These are phyloP conservation scores for Cephalophus harveyi DNA, from an alignment of 2,113 vertebrate genomes.

Conservation along the genomic window DNA sequence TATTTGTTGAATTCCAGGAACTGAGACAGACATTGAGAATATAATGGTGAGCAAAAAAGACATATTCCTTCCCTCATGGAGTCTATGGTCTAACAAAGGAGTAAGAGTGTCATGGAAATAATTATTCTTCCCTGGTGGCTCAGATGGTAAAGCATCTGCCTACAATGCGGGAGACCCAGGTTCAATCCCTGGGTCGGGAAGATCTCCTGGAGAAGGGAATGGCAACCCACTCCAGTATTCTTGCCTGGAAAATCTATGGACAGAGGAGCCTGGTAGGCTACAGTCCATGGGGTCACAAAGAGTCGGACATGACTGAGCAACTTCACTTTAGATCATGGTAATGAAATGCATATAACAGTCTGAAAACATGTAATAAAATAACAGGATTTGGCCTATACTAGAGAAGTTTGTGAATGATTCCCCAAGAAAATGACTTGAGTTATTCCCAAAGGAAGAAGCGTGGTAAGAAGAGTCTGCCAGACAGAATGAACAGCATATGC, in stretches of 20 bases:
- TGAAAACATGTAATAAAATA: not conserved
- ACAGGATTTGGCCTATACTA: not conserved
- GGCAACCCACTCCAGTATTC: too few species aligned
- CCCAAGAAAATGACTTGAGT: not conserved
- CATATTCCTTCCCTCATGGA: not conserved
- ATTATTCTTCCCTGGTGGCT: not conserved
- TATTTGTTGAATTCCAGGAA: not conserved
- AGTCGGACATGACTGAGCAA: rapidly evolving
- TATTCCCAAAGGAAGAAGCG: not conserved
- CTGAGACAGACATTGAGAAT: not conserved
- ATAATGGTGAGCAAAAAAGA: not conserved
- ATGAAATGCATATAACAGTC: not conserved
- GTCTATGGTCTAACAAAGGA: not conserved
- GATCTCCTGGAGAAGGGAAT: too few species aligned
- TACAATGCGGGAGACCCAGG: too few species aligned
- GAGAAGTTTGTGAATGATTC: not conserved
- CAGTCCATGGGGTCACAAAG: too few species aligned
- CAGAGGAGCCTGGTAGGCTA: too few species aligned
- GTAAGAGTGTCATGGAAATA: not conserved
- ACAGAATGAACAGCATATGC: not conserved
- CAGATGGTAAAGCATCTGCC: too few species aligned
- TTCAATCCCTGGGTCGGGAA: too few species aligned
- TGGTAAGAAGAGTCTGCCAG: not conserved
- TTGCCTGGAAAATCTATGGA: too few species aligned
- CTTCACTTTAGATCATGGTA: not conserved